Evolutionary conservation across 2,113 vertebrate species (phyloP).

Genomic region (Tenebrosternarchus preto): DNA sequence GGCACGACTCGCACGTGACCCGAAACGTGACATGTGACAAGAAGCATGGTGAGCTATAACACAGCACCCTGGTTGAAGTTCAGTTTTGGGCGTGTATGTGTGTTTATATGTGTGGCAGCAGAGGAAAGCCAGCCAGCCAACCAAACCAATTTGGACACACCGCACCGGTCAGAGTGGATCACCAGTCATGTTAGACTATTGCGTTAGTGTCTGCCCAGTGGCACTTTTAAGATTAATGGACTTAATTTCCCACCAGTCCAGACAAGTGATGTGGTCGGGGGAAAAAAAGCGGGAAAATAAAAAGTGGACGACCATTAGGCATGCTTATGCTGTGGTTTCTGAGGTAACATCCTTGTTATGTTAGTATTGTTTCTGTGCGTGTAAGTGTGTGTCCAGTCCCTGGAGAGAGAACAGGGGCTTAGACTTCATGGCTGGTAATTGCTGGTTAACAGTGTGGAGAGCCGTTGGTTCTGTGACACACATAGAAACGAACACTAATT

Average conservation of each 20-base stretch:
- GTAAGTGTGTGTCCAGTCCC: not conserved
- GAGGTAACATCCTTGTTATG: not conserved
- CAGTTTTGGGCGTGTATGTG: not conserved
- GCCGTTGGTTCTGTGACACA: not conserved
- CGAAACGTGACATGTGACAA: too few relatives aligned
- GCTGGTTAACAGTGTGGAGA: constrained; percentile 1
- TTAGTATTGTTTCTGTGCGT: not conserved
- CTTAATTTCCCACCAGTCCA: constrained; percentile 3
- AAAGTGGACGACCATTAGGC: not conserved
- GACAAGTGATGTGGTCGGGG: not conserved
- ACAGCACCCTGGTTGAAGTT: not conserved
- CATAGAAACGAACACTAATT: not conserved
- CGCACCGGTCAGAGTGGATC: not conserved
- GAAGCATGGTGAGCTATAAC: not conserved
- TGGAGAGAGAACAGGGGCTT: constrained; percentile 6
- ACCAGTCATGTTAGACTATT: not conserved
- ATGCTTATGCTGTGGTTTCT: not conserved
- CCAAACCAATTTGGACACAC: not conserved
- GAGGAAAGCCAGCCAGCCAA: not conserved
- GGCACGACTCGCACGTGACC: not conserved
- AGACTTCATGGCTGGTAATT: not conserved
- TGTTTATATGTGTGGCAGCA: too few relatives aligned
- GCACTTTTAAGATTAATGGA: not conserved
- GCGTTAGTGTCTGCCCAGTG: not conserved
- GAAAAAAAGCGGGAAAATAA: not conserved